A percentile compares a stretch with the other conserved stretches of the same genome.
These are phyloP conservation scores for Ascidia mentula DNA, from an alignment of 23 tunicate genomes.

Conservation along the genomic window DNA sequence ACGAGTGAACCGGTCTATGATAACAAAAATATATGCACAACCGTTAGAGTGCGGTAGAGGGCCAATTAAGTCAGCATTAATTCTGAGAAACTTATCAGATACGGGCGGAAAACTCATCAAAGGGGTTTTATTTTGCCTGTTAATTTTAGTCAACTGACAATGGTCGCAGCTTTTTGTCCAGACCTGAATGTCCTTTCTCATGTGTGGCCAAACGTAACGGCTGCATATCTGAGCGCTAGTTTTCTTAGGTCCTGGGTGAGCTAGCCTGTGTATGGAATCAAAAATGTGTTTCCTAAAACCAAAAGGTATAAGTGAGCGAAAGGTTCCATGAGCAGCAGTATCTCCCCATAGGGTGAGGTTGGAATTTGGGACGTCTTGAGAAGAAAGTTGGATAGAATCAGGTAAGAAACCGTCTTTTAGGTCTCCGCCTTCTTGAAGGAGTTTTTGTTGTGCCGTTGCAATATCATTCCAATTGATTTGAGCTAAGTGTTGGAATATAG, in stretches of 20 bases:
- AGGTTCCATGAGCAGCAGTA: neutral
- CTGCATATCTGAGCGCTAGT: neutral
- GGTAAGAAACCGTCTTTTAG: neutral
- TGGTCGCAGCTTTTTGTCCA: neutral
- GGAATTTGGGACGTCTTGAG: neutral
- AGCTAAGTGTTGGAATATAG: neutral
- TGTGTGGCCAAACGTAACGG: neutral
- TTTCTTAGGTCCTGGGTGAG: neutral
- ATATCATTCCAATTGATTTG: neutral
- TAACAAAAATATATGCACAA: neutral
- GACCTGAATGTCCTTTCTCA: neutral
- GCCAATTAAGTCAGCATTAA: neutral
- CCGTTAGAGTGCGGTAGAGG: neutral
- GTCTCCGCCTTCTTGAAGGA: too few species aligned
- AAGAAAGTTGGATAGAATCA: neutral
- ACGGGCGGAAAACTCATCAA: neutral
- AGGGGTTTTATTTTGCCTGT: neutral
- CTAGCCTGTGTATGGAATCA: neutral
- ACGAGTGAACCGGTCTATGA: neutral
- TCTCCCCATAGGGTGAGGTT: neutral
- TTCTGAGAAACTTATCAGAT: neutral
- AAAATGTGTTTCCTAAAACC: conserved; percentile 1
- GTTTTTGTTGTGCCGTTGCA: neutral
- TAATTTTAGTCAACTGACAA: neutral
- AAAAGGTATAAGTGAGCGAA: neutral